Base-by-base conservation (phyloP, 1,140 invertebrate species). In the Heterodera schachtii region DNA sequence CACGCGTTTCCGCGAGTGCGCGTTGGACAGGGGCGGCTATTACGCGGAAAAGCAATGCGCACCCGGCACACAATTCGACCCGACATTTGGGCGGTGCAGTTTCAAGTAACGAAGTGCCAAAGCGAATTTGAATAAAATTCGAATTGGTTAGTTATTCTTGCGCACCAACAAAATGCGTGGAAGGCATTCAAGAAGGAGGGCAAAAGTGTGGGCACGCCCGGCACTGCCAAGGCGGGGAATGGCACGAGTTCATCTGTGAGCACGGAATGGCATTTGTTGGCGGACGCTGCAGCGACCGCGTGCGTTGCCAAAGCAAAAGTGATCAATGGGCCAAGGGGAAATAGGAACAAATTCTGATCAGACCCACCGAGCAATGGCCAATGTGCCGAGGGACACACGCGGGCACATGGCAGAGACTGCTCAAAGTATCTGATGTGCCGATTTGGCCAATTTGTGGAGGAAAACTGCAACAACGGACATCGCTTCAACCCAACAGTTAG, bases 371-470 rank as follows among this genome's bases (percentile, higher is more conserved):
- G 31, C 31, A 70, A 1, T 69, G 77, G 77, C 4, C 73, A 81
- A 52, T 81, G 80, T 57, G 69, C 21, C 16, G 73, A 81, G n/a
- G 67, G 73, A 73, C 69, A 75, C 64, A 70, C 81, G 57, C 71
- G 44, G 8, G 47, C 41, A 6, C 81, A 82, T 73, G 44, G 19
- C 47, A 57, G n/a, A 19, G 79, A 82, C 46, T 82, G 81, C 64
- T 73, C 81, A 3, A 82, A 82, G 70, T 82, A 82, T 75, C 60
- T 82, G 73, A 46, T 82, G 31, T 82, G 81, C 73, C 76, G 73
- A 16, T 70, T 81, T 44, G 81, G 81, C 41, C 81, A 80, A 79
- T 82, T 73, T 46, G 11, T 80, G 31, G 81, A 82, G 46, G 79
- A 82, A 73, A 82, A 75, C 21, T 82, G 81, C 46, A 70, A 82